Evolutionary conservation across 2,113 vertebrate species (phyloP).

Genomic region (Illadopsis cleaveri): DNA sequence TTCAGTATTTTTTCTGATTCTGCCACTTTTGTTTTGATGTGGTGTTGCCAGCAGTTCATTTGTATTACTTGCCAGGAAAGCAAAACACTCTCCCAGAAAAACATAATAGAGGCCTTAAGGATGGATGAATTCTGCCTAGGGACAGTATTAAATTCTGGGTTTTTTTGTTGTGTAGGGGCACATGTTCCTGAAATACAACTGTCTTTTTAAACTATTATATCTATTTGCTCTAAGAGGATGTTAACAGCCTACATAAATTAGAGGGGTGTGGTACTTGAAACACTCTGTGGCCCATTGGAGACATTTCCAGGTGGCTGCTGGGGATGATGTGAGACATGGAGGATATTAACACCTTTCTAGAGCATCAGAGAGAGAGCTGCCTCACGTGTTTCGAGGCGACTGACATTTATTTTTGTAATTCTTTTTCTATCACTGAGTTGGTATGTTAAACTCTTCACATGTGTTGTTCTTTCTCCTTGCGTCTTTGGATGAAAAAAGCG

Average conservation of each 20-base stretch:
- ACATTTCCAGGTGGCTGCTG: neutral
- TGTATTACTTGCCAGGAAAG: neutral
- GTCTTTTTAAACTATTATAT: neutral
- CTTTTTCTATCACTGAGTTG: neutral
- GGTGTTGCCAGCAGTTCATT: slow-evolving; percentile 2
- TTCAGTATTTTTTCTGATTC: neutral
- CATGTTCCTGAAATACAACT: neutral
- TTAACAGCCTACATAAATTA: neutral
- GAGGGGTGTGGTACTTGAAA: neutral
- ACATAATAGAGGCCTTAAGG: neutral
- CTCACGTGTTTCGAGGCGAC: neutral
- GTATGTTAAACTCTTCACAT: neutral
- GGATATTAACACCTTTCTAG: neutral
- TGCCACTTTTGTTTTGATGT: slow-evolving; percentile 23
- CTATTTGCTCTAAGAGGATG: neutral
- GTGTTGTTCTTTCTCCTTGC: neutral
- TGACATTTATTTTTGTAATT: neutral
- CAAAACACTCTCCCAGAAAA: neutral
- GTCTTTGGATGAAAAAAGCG: neutral
- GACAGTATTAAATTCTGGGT: neutral
- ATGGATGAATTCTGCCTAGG: neutral
- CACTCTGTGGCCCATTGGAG: neutral
- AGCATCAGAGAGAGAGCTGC: neutral
- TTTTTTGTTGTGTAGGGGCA: too few species aligned
- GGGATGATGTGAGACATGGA: neutral